phyloP scores from a whole-genome alignment of 2,888 invertebrate genomes.

The Neoaliturus tenellus region DNA sequence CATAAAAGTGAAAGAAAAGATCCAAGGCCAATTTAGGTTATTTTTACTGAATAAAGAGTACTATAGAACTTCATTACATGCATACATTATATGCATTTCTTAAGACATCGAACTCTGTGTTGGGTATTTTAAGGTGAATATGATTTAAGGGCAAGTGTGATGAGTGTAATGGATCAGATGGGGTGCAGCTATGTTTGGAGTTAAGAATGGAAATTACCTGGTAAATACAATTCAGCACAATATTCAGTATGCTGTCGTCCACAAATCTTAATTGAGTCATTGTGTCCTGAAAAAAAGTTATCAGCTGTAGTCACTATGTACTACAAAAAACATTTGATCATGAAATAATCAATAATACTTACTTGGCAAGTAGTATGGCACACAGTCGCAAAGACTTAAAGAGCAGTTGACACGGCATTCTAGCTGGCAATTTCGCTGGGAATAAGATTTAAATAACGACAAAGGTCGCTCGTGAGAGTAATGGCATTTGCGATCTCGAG shows the following conservation, averaged over 20 bases:
- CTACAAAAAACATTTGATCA: no score
- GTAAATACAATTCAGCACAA: constrained; percentile 1
- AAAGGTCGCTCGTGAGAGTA: background rate
- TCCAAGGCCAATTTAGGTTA: no score
- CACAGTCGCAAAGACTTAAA: constrained; percentile 33
- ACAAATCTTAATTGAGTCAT: background rate
- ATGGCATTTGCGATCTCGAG: background rate
- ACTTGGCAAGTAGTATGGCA: constrained; percentile 21
- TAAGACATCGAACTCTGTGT: no score
- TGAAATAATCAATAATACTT: background rate
- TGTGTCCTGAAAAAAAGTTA: background rate
- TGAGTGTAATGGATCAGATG: no score
- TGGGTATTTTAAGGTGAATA: no score
- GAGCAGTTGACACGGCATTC: constrained; percentile 36
- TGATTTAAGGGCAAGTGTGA: no score
- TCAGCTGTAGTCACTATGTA: background rate
- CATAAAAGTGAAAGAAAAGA: no score
- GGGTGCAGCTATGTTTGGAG: no score
- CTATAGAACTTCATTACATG: no score
- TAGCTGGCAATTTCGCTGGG: constrained; percentile 31
- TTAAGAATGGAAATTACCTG: background rate
- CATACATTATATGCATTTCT: no score
- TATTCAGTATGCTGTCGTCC: constrained; percentile 15
- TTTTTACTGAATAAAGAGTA: no score
- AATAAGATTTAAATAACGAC: background rate